Evolutionary conservation across 2,797 vertebrate species (phyloP), one percentile per base, ranked within the genome.

Genomic region (Adelosebastes latens): DNA sequence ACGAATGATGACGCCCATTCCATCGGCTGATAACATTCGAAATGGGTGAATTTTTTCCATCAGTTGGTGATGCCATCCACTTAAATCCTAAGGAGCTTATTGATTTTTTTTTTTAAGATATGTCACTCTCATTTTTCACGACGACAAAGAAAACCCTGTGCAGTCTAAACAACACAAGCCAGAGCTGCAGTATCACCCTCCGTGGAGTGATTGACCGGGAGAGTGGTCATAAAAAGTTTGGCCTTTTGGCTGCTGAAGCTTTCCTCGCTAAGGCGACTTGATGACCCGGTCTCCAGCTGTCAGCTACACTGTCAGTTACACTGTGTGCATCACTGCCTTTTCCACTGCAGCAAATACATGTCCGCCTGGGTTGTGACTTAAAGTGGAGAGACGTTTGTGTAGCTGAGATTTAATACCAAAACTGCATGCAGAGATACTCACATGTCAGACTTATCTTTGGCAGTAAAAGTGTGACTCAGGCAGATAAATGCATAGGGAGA

Each of bases 211-310:
- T 58, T 56, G 74, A 87, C 68, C 49, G 49, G 18, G 58, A 58
- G 46, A 49, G 52, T 31, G 53, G 70, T 22, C 72, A 56, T 64
- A 31, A 85, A 69, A 52, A 75, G 32, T 75, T 82, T 79, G 77
- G 79, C 75, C 61, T 69, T 65, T 70, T n/a, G 55, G 79, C 78
- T 67, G 56, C 53, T 55, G 65, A 49, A 46, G 67, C 32, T 42
- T 31, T 59, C 61, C 69, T 63, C 20, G 3, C 34, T 71, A 13
- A 66, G 76, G 20, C 56, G 55, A 39, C 76, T 69, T 39, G 71
- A 86, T 86, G 77, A 80, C 72, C 72, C 42, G 29, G 72, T 58
- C 63, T 81, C 79, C 46, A 36, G 75, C 81, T 91, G 85, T 89
- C 89, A 79, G 68, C 71, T 72, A 31, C 75, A 62, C 72, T 65